Percentiles rank a stretch among this genome's conserved stretches.
Conservation (phyloP, 2,888 invertebrate genomes). For the Caradrina clavipalpis region DNA sequence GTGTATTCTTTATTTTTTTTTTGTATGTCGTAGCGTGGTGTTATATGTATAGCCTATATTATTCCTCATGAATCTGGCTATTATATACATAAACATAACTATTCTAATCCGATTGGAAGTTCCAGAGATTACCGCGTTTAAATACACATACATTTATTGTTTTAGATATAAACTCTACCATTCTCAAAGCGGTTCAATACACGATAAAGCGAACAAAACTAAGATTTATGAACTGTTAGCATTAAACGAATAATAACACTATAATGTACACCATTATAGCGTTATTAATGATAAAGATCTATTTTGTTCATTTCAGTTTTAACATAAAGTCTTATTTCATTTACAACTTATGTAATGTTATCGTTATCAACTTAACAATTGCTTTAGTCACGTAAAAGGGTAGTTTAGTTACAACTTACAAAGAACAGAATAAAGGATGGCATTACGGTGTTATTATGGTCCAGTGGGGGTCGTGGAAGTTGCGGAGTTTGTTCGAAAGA, state of each 20-base stretch:
- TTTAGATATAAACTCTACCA: not conserved
- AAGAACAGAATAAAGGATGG: conserved; percentile 1
- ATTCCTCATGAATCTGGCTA: too few relatives aligned
- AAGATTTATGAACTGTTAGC: conserved; percentile 14
- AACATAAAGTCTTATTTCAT: conserved; percentile 2
- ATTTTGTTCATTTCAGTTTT: not conserved
- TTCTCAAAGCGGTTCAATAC: not conserved
- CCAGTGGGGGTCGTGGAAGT: too few relatives aligned
- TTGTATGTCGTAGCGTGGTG: too few relatives aligned
- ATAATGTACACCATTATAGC: too few relatives aligned
- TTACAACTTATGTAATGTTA: conserved; percentile 19
- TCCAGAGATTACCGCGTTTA: too few relatives aligned
- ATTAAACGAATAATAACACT: not conserved
- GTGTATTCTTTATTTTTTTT: too few relatives aligned
- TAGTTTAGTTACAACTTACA: conserved; percentile 1
- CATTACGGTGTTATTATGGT: not conserved
- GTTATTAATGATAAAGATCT: conserved; percentile 25
- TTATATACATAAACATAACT: too few relatives aligned
- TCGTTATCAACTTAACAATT: conserved; percentile 13
- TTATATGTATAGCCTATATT: too few relatives aligned
- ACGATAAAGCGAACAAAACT: conserved; percentile 8
- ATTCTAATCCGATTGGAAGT: too few relatives aligned
- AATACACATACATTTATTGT: too few relatives aligned
- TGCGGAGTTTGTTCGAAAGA: too few relatives aligned
- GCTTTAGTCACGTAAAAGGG: conserved; percentile 7